Percentiles rank a stretch among this genome's conserved stretches.
phyloP scores from a whole-genome alignment of 2,888 invertebrate species.

The Drosophila lutescens region DNA sequence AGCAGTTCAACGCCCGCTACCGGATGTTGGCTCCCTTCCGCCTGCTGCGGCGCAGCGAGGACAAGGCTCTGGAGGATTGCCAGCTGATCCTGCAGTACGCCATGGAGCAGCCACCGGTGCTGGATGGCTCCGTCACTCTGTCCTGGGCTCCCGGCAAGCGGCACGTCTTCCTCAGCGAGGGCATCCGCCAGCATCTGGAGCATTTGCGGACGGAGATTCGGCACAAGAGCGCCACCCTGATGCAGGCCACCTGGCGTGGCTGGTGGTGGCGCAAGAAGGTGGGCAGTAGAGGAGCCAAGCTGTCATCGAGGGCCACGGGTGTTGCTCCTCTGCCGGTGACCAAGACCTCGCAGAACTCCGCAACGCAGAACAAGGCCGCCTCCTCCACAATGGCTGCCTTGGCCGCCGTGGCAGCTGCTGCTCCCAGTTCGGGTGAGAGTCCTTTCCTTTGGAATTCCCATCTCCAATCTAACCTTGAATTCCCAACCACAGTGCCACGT shows the following conservation, averaged over 20 bases:
- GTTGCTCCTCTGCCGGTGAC: conserved; percentile 54
- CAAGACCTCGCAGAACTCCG: conserved; percentile 35
- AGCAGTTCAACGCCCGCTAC: conserved; percentile 94
- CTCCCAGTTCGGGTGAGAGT: conserved; percentile 78
- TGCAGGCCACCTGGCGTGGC: conserved; percentile 94
- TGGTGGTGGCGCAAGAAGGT: conserved; percentile 89
- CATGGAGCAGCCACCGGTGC: conserved; percentile 86
- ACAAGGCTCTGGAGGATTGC: conserved; percentile 91
- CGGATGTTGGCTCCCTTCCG: conserved; percentile 93
- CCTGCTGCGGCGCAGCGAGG: conserved; percentile 87
- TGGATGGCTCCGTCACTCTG: conserved; percentile 87
- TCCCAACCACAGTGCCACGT: conserved; percentile 71
- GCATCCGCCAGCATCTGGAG: conserved; percentile 95
- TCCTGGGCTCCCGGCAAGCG: conserved; percentile 97
- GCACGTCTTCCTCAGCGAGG: conserved; percentile 97
- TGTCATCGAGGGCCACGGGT: conserved; percentile 10
- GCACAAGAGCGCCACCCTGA: conserved; percentile 91
- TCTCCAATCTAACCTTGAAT: too few species aligned
- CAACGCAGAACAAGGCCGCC: conserved; percentile 63
- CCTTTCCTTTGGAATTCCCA: fast-evolving
- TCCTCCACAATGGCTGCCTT: conserved; percentile 62
- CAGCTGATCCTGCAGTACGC: conserved; percentile 90
- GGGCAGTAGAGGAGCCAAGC: conserved; percentile 84
- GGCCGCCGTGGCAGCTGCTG: conserved; percentile 64
- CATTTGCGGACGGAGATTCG: conserved; percentile 91